A percentile compares a stretch with the other conserved stretches of the same genome.
Conservation (phyloP, 2,888 invertebrate genomes). For the Hypena proboscidalis region DNA sequence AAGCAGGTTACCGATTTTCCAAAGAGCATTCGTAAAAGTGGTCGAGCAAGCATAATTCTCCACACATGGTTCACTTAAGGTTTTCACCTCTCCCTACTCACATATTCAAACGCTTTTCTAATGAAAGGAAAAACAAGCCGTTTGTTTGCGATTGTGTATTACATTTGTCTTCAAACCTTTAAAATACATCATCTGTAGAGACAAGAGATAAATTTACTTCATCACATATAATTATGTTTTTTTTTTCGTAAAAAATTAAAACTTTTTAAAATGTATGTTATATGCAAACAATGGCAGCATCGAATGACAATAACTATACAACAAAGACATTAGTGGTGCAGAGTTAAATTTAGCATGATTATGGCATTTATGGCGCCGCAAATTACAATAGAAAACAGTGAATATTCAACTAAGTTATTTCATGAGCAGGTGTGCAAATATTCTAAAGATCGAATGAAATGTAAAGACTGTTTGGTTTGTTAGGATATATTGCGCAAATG, state of each 20-base stretch:
- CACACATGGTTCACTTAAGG: conserved; percentile 31
- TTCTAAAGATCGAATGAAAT: conserved; percentile 17
- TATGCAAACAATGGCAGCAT: conserved; percentile 2
- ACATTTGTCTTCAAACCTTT: no score
- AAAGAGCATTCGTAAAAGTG: conserved; percentile 51
- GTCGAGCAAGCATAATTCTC: conserved; percentile 43
- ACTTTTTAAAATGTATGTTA: neutral
- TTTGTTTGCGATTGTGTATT: conserved; percentile 2
- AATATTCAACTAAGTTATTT: conserved; percentile 37
- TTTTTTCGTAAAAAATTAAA: neutral
- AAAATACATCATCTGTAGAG: no score
- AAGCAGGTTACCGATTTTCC: conserved; percentile 52
- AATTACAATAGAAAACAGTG: conserved; percentile 15
- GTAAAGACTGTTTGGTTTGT: conserved; percentile 32
- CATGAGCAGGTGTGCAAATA: conserved; percentile 56
- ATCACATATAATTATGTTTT: neutral
- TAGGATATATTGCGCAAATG: conserved; percentile 55
- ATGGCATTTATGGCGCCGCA: conserved; percentile 1
- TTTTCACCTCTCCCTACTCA: conserved; percentile 39
- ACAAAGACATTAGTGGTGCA: conserved; percentile 7
- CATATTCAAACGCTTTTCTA: conserved; percentile 14
- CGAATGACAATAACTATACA: conserved; percentile 8
- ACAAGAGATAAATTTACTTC: no score
- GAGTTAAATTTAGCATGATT: conserved; percentile 20
- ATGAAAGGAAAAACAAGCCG: conserved; percentile 2